These are phyloP conservation scores for Pterostichus madidus DNA, from an alignment of 2,888 invertebrate species.

Conservation along the genomic window DNA sequence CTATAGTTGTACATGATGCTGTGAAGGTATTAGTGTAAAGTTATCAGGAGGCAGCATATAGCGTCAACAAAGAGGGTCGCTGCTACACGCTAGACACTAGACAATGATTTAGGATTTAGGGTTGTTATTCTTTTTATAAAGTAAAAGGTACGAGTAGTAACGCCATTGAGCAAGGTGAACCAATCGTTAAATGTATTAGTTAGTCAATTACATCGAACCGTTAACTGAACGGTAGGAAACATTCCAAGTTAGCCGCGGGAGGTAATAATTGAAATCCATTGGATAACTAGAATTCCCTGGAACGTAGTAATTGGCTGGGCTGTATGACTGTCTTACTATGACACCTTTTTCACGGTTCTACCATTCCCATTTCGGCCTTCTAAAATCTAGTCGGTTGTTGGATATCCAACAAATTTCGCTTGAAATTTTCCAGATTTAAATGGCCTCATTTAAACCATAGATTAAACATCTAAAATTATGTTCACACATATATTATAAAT, in stretches of 20 bases:
- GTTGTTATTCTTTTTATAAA: conserved; percentile 56
- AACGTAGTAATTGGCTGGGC: conserved; percentile 69
- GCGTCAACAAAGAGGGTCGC: too few relatives aligned
- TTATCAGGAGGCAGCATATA: too few relatives aligned
- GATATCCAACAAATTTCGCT: too few relatives aligned
- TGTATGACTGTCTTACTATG: neutral
- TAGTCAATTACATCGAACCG: conserved; percentile 69
- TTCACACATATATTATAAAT: too few relatives aligned
- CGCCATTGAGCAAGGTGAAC: conserved; percentile 73
- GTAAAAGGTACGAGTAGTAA: neutral
- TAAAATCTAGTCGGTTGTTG: too few relatives aligned
- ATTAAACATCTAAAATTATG: too few relatives aligned
- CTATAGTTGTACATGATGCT: too few relatives aligned
- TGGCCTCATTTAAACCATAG: too few relatives aligned
- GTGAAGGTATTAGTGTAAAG: too few relatives aligned
- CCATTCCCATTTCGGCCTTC: too few relatives aligned
- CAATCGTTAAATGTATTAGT: conserved; percentile 65
- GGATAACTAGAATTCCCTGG: conserved; percentile 49
- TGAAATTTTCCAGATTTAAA: too few relatives aligned
- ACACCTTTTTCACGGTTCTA: too few relatives aligned
- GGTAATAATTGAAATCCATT: conserved; percentile 69
- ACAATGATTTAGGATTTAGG: conserved; percentile 41
- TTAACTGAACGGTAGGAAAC: conserved; percentile 71
- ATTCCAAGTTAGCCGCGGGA: conserved; percentile 74
- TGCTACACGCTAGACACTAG: neutral